Evolutionary conservation across 2,888 invertebrate species (phyloP).

Genomic region (Bugula neritina): DNA sequence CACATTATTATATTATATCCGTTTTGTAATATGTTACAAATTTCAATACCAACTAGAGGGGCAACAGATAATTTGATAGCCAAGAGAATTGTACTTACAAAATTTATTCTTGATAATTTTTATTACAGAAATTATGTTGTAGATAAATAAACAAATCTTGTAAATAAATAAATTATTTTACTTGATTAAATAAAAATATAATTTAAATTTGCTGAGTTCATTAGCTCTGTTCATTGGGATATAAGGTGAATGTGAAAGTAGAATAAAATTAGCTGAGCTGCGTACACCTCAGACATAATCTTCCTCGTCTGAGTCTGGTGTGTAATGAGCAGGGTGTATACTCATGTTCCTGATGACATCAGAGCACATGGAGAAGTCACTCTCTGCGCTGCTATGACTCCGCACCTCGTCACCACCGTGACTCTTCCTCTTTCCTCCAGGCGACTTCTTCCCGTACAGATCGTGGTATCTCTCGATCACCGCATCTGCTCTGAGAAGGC

Average conservation of each 20-base stretch:
- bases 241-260: background rate
- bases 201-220: background rate
- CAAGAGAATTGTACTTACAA: too few species aligned
- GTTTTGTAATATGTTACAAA: too few species aligned
- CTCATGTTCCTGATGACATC: conserved; percentile 21
- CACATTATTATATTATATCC: too few species aligned
- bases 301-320: background rate
- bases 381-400: background rate
- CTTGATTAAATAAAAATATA: background rate
- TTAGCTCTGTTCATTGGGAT: background rate
- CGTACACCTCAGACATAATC: conserved; percentile 1
- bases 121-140: too few species aligned
- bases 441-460: conserved; percentile 5
- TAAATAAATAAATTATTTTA: background rate
- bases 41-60: too few species aligned
- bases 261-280: background rate
- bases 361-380: conserved; percentile 26
- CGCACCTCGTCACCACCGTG: background rate
- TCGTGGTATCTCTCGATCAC: conserved; percentile 19
- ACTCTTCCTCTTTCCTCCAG: background rate
- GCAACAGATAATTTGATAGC: too few species aligned
- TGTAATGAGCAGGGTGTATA: background rate
- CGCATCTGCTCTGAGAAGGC: background rate
- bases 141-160: too few species aligned
- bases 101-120: too few species aligned